Conservation (phyloP, 1,140 invertebrate species). For the Penaeus vannamei region DNA sequence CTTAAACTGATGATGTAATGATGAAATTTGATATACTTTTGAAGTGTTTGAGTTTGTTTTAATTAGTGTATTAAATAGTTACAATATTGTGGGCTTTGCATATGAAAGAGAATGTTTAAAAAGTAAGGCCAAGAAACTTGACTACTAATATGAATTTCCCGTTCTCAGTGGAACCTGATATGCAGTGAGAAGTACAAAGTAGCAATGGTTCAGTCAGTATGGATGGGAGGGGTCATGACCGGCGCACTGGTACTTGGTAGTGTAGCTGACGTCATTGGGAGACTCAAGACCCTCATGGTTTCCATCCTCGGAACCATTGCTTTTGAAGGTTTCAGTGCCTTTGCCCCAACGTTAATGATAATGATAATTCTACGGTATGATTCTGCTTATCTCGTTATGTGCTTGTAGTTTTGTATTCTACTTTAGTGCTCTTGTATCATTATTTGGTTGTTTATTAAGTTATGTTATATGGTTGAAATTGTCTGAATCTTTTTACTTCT, state of each 20-base stretch:
- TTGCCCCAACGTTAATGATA: conserved; percentile 47
- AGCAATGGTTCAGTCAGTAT: conserved; percentile 63
- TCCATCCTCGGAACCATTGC: conserved; percentile 56
- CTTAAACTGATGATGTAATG: too few species aligned
- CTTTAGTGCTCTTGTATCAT: background rate
- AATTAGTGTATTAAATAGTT: too few species aligned
- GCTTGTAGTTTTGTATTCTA: background rate
- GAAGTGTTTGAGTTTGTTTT: too few species aligned
- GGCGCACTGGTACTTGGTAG: conserved; percentile 62
- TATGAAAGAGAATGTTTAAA: too few species aligned
- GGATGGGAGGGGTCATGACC: conserved; percentile 64
- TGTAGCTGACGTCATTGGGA: conserved; percentile 60
- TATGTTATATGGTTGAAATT: background rate
- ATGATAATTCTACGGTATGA: conserved; percentile 48
- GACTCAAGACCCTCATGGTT: conserved; percentile 57
- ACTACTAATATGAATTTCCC: background rate
- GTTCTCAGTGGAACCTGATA: conserved; percentile 64
- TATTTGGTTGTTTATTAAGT: background rate
- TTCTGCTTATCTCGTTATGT: background rate
- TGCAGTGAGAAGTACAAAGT: conserved; percentile 64
- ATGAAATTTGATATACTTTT: too few species aligned
- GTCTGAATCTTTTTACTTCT: background rate
- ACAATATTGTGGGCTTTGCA: too few species aligned
- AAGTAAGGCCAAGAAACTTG: too few species aligned
- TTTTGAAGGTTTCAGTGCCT: conserved; percentile 63